Conservation (phyloP, 2,113 vertebrate species). For the Apeltes quadracus region DNA sequence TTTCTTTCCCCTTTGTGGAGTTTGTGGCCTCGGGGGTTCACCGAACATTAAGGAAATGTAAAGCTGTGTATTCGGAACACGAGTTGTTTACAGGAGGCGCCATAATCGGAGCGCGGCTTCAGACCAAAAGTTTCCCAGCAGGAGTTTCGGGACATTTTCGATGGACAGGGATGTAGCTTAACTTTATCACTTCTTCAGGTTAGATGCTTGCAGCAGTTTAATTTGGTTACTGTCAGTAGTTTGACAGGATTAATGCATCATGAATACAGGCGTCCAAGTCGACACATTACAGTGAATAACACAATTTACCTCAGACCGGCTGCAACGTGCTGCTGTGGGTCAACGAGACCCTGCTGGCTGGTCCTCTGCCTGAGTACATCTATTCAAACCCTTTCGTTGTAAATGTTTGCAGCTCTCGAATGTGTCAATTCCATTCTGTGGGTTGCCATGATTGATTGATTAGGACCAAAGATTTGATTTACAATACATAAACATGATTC, state of each 20-base stretch:
- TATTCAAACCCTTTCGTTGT: not conserved
- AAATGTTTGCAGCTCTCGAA: not conserved
- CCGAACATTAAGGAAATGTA: conserved; percentile 43
- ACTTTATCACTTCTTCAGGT: not conserved
- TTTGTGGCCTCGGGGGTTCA: conserved; percentile 33
- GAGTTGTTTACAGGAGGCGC: conserved; percentile 41
- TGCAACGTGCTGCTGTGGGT: not conserved
- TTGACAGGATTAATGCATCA: no score
- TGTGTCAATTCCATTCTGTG: not conserved
- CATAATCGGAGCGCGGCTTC: conserved; percentile 2
- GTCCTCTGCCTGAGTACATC: not conserved
- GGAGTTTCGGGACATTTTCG: not conserved
- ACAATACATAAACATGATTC: not conserved
- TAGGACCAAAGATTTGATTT: not conserved
- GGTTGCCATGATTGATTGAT: not conserved
- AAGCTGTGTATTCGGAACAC: conserved; percentile 38
- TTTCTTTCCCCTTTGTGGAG: conserved; percentile 46
- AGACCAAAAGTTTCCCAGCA: not conserved
- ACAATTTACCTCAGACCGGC: not conserved
- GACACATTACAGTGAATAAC: not conserved
- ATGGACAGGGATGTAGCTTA: not conserved
- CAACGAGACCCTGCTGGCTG: not conserved
- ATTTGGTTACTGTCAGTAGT: not conserved
- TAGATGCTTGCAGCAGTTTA: not conserved
- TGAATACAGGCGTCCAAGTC: not conserved